Evolutionary conservation across 2,113 vertebrate species (phyloP).

Genomic region (Lonchura striata): DNA sequence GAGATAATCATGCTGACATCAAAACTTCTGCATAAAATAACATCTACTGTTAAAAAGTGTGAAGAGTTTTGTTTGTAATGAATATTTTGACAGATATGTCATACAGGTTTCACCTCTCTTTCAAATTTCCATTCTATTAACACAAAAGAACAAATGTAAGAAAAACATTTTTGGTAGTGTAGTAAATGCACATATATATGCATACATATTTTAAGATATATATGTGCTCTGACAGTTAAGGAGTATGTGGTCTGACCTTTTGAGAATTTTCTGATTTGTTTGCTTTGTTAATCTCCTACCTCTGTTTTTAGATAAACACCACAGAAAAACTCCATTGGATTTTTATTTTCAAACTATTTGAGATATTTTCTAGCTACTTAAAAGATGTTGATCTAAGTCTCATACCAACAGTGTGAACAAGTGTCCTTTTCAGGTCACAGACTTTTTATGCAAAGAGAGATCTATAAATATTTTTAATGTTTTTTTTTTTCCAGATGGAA

Average conservation of each 20-base stretch:
- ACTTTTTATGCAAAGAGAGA: not conserved
- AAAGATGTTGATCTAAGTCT: not conserved
- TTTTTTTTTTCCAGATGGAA: not conserved
- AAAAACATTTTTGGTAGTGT: not conserved
- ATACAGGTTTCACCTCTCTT: constrained; percentile 13
- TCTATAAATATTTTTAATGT: not conserved
- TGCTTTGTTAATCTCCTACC: not conserved
- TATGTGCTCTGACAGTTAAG: not conserved
- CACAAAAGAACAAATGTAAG: not conserved
- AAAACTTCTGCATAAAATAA: constrained; percentile 39
- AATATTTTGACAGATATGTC: constrained; percentile 56
- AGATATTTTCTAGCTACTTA: not conserved
- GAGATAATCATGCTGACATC: constrained; percentile 29
- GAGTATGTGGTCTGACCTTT: not conserved
- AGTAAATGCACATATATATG: not conserved
- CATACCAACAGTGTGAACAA: not conserved
- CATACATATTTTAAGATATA: not conserved
- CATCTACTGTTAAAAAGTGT: not conserved
- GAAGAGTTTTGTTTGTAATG: constrained; percentile 44
- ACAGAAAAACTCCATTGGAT: not conserved
- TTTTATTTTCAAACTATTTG: not conserved
- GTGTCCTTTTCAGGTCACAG: not conserved
- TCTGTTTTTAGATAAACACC: not conserved
- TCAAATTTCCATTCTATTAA: constrained; percentile 36
- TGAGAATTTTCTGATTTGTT: not conserved